These are phyloP conservation scores for Phrynosoma platyrhinos DNA, from an alignment of 2,113 vertebrate genomes.

Conservation along the genomic window DNA sequence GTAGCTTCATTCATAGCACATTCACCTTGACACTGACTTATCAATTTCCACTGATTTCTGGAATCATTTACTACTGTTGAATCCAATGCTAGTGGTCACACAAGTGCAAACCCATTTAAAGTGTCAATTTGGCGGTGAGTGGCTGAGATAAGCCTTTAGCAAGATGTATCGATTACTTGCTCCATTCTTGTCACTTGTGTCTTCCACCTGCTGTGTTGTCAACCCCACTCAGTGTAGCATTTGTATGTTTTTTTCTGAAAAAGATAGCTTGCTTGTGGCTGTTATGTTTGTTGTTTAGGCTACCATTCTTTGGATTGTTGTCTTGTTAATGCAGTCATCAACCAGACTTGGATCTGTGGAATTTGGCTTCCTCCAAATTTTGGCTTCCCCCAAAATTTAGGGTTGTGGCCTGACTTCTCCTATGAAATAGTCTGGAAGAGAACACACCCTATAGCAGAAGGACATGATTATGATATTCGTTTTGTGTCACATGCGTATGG, in stretches of 20 bases:
- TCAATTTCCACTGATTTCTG: slow-evolving; percentile 29
- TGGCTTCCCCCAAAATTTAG: too few species aligned
- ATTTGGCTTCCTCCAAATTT: background rate
- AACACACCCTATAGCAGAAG: background rate
- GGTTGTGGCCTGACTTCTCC: background rate
- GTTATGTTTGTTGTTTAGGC: background rate
- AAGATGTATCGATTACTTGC: slow-evolving; percentile 32
- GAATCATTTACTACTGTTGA: slow-evolving; percentile 34
- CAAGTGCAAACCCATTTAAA: slow-evolving; percentile 46
- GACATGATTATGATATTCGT: background rate
- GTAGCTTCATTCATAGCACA: slow-evolving; percentile 31
- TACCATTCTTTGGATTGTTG: background rate
- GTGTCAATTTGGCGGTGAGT: slow-evolving; percentile 4
- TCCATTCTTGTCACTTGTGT: slow-evolving; percentile 40
- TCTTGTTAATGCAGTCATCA: background rate
- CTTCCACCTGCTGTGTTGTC: slow-evolving; percentile 22
- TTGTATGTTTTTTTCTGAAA: background rate
- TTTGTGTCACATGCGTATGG: background rate
- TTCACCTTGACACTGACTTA: slow-evolving; percentile 31
- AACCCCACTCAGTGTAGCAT: slow-evolving; percentile 11
- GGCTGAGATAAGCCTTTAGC: slow-evolving; percentile 36
- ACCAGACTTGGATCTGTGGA: background rate
- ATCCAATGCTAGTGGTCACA: slow-evolving; percentile 14
- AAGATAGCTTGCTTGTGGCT: background rate
- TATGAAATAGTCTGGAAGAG: background rate